Base-by-base conservation (phyloP, 92 coral and sea anemone genomes). In the Diadumene lineata region DNA sequence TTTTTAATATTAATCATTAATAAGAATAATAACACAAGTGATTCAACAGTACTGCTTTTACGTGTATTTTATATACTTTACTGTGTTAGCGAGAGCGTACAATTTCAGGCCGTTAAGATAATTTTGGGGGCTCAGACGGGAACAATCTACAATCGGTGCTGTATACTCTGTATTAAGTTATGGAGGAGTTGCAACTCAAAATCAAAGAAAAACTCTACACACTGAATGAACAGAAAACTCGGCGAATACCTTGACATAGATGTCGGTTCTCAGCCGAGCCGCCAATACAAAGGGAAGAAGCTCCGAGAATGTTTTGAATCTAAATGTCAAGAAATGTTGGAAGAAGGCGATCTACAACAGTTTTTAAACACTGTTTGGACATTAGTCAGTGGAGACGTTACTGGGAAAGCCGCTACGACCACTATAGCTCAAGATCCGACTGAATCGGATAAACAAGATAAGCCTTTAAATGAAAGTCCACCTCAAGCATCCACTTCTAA, bases 331-430 rank as follows among this genome's bases (percentile, higher is more conserved):
- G 60, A 75, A 43, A 43, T 43, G 17, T 29, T 62, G 30, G 80
- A 75, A 63, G 70, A 43, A 21, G 80, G 60, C 60, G 68, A 62
- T 24, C 32, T 43, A 56, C 33, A 61, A 43, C 7, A 34, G 30
- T 75, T 60, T 33, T 22, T 75, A 43, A 23, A 38, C 38, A 28
- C 34, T 24, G 81, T 65, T 56, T 76, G 81, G 73, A 32, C 38
- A 16, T 43, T 76, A 28, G 73, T 76, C 18, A 48, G 57, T 18
- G 72, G 43, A 11, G 55, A 10, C n/a, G 15, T 6, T 64, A 64
- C 18, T 11, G 80, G 43, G 60, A 33, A 60, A 51, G 13, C 31
- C 69, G 31, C 30, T 10, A 61, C 60, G 19, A 29, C 17, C 11
- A 44, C 1, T 26, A 26, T 43, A 68, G 26, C n/a, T n/a, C n/a